phyloP scores from a whole-genome alignment of 2,113 vertebrate species.

The Donacobius atricapilla region DNA sequence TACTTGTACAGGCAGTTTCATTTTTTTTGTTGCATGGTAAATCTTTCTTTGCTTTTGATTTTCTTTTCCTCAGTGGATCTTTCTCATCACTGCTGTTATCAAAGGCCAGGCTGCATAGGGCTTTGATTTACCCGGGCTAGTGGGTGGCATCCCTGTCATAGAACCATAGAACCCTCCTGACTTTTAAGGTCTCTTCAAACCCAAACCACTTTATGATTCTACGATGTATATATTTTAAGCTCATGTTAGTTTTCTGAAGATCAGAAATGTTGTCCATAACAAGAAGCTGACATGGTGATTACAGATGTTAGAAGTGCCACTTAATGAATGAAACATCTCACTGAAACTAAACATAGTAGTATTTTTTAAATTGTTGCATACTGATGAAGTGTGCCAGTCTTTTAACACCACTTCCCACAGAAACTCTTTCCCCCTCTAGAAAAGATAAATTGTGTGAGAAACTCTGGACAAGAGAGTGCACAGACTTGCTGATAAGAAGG shows the following conservation, averaged over 20 bases:
- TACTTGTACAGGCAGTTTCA: background rate
- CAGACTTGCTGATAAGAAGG: background rate
- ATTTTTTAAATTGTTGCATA: slow-evolving; percentile 1
- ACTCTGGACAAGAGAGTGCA: background rate
- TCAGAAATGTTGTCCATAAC: background rate
- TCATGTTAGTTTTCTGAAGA: background rate
- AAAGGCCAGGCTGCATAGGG: background rate
- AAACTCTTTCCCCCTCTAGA: background rate
- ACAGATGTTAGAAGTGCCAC: background rate
- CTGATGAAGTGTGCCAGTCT: background rate
- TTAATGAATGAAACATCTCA: background rate
- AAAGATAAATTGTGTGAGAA: background rate
- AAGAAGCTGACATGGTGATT: background rate
- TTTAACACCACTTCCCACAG: background rate
- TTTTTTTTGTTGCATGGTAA: background rate
- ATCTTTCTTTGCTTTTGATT: background rate
- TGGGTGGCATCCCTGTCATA: background rate
- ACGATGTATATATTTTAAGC: background rate
- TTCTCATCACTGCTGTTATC: background rate
- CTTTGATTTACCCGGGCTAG: background rate
- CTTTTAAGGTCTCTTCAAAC: background rate
- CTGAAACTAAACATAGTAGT: background rate
- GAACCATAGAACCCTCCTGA: background rate
- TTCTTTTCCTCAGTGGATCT: background rate
- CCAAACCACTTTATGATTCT: background rate